Base-by-base conservation (phyloP, 2,888 invertebrate genomes). In the Leptura quadrifasciata region DNA sequence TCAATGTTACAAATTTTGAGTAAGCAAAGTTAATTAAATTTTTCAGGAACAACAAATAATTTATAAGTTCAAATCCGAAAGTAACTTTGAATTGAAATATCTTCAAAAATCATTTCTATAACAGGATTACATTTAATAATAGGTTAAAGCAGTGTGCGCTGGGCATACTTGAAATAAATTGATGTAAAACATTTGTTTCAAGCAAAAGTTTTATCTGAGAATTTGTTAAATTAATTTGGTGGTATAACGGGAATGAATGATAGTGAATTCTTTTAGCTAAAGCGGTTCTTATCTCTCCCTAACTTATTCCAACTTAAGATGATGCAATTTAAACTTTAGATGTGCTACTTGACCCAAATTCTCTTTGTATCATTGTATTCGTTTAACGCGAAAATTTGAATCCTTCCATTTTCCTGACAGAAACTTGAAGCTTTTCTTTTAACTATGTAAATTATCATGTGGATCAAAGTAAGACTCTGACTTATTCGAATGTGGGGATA, bases 281-380 rank as follows among this genome's bases (percentile, higher is more conserved):
- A 81, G 74, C 78, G 74, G 72, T 76, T 74, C 83, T 85, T 85
- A 84, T 86, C 84, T 82, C 79, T 82, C 77, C 82, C 77, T 81
- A 84, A 86, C 82, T 85, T 84, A 84, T 84, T 85, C 81, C 83
- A 81, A 84, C 81, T 85, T 81, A 82, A 82, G 84, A 84, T 83
- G 85, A 83, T 79, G 85, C 84, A 84, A 86, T 85, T 85, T 84
- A 86, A 85, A 86, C 83, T 85, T 86, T 83, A 78, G 82, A 85
- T 84, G 83, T 81, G 81, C 81, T 80, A 83, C 81, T 84, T 83
- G 84, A 84, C 84, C 84, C 80, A 81, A 80, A 85, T 85, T 81
- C 80, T 75, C 80, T 82, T 83, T 82, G 83, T 82, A 82, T 82
- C 81, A 83, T 82, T 83, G 81, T 83, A 80, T 81, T 76, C 81